phyloP scores from a whole-genome alignment of 2,888 invertebrate species.

The Coecobrya sp. region DNA sequence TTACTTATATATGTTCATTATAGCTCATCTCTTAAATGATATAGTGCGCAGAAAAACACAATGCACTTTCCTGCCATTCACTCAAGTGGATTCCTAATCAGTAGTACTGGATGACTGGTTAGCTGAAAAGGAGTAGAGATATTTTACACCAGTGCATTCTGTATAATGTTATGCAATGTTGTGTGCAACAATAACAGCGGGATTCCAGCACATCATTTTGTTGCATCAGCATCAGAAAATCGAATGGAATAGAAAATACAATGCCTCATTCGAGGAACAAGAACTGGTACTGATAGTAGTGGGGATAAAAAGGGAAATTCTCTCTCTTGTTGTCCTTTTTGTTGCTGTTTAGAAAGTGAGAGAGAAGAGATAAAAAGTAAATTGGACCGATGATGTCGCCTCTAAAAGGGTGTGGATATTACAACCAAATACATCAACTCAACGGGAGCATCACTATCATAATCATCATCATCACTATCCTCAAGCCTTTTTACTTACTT shows the following conservation, averaged over 20 bases:
- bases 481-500: slow-evolving; percentile 16
- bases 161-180: slow-evolving; percentile 5
- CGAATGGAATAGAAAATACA: background rate
- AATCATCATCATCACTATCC: slow-evolving; percentile 17
- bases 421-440: slow-evolving; percentile 65
- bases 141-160: slow-evolving; percentile 17
- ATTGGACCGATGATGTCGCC: slow-evolving; percentile 70
- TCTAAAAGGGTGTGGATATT: slow-evolving; percentile 70
- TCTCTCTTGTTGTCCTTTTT: slow-evolving; percentile 12
- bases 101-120: background rate
- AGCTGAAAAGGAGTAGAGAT: slow-evolving; percentile 21
- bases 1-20: background rate
- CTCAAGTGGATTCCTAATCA: slow-evolving; percentile 54
- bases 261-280: slow-evolving; percentile 37
- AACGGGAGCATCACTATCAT: slow-evolving; percentile 53
- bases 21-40: background rate
- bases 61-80: slow-evolving; percentile 41
- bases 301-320: slow-evolving; percentile 43
- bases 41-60: slow-evolving; percentile 19
- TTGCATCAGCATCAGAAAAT: background rate
- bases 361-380: slow-evolving; percentile 59
- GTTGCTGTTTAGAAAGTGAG: slow-evolving; percentile 57
- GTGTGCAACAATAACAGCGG: slow-evolving; percentile 29
- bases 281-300: slow-evolving; percentile 39
- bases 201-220: slow-evolving; percentile 50